Evolutionary conservation across 2,888 invertebrate species (phyloP).

Genomic region (Odontothrips loti): DNA sequence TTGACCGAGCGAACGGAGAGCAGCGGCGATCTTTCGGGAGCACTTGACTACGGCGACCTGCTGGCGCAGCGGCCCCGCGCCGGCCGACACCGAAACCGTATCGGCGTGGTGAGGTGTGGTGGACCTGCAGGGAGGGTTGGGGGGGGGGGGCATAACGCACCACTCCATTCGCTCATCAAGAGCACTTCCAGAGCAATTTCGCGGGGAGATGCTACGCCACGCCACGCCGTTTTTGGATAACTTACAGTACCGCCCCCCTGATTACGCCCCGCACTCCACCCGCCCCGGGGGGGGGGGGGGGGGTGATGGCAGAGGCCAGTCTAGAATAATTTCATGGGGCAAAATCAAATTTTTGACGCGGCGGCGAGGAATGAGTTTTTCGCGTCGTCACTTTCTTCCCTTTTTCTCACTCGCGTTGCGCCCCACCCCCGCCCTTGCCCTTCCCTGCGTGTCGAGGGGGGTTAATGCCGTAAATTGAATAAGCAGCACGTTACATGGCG

Average conservation of each 20-base stretch:
- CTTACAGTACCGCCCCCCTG: conserved; percentile 7
- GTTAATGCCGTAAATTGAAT: background rate
- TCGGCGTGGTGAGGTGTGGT: background rate
- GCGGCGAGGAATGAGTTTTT: conserved; percentile 22
- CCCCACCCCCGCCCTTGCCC: background rate
- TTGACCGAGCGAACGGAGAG: background rate
- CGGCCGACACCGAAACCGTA: background rate
- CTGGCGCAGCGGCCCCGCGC: background rate
- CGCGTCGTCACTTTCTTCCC: background rate
- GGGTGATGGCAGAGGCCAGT: background rate
- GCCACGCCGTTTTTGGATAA: conserved; percentile 14
- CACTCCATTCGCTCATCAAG: conserved; percentile 22
- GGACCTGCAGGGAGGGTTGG: background rate
- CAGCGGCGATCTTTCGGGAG: background rate
- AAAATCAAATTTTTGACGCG: conserved; percentile 19
- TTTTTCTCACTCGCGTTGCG: no score
- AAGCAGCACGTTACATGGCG: background rate
- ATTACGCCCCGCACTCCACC: background rate
- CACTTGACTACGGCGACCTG: background rate
- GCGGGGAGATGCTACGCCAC: background rate
- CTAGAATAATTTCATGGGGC: background rate
- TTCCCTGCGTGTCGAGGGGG: background rate
- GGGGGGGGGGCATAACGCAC: conserved; percentile 2
- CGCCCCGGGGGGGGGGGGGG: no score
- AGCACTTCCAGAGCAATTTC: conserved; percentile 22